phyloP scores from a whole-genome alignment of 1,140 invertebrate species.

The Galendromus occidentalis region DNA sequence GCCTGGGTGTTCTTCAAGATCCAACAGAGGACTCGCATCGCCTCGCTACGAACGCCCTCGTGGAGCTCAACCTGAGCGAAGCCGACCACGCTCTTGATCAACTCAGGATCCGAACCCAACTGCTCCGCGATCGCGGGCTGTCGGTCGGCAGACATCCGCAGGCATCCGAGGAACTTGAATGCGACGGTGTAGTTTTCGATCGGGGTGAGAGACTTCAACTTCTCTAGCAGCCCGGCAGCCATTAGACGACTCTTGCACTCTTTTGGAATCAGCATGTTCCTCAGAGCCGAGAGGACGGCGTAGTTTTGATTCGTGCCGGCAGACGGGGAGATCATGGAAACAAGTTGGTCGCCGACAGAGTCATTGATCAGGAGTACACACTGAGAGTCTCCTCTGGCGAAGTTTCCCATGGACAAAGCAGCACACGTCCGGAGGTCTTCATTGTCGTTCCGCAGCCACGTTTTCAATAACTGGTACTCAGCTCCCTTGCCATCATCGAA shows the following conservation, averaged over 20 bases:
- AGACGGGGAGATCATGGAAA: constrained; percentile 32
- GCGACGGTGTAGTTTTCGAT: constrained; percentile 55
- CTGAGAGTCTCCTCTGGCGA: constrained; percentile 61
- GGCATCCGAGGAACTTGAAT: constrained; percentile 62
- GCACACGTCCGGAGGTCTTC: constrained; percentile 54
- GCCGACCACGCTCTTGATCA: constrained; percentile 43
- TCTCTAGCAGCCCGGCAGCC: constrained; percentile 43
- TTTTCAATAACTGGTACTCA: not conserved
- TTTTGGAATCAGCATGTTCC: constrained; percentile 47
- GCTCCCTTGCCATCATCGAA: not conserved
- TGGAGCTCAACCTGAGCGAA: constrained; percentile 59
- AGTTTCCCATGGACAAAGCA: constrained; percentile 65
- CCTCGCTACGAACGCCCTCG: constrained; percentile 57
- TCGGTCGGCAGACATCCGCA: constrained; percentile 61
- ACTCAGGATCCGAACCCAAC: constrained; percentile 35
- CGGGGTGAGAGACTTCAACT: constrained; percentile 45
- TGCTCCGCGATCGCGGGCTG: constrained; percentile 43
- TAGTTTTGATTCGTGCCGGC: constrained; percentile 39
- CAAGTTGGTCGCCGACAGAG: constrained; percentile 49
- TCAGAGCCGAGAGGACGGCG: constrained; percentile 53
- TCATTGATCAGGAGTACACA: constrained; percentile 59
- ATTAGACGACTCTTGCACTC: constrained; percentile 52
- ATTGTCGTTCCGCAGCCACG: constrained; percentile 22
- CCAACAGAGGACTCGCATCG: constrained; percentile 56
- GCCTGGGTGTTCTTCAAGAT: constrained; percentile 48